Evolutionary conservation across 2,888 invertebrate genomes (phyloP).

Genomic region (Lepas anatifera): DNA sequence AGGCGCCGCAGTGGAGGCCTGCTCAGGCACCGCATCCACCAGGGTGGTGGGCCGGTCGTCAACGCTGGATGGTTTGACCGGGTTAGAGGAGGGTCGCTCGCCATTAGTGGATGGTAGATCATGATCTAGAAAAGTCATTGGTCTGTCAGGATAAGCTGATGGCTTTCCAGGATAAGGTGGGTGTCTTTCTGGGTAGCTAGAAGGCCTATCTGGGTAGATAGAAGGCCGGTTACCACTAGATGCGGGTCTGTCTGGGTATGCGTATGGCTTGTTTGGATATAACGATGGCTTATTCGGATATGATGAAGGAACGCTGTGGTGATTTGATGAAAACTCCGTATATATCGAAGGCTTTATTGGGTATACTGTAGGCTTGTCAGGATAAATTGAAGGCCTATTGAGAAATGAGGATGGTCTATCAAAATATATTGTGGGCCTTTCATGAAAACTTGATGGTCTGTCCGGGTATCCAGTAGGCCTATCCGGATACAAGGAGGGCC

Average conservation of each 20-base stretch:
- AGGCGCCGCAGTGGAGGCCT: no score
- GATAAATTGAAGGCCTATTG: background rate
- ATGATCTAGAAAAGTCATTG: background rate
- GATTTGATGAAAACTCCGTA: no score
- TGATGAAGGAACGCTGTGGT: no score
- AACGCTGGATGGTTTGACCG: background rate
- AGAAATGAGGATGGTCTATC: background rate
- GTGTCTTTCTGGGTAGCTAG: no score
- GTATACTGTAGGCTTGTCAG: background rate
- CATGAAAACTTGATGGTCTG: no score
- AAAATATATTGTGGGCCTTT: background rate
- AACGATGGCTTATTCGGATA: no score
- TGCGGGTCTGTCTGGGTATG: background rate
- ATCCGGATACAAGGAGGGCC: background rate
- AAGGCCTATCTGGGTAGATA: background rate
- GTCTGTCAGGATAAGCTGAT: no score
- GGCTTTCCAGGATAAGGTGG: no score
- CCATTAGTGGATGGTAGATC: background rate
- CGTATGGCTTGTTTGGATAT: no score
- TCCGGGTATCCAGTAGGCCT: background rate
- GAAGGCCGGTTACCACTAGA: no score
- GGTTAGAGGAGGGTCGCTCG: background rate
- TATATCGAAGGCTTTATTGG: background rate
- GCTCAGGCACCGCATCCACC: no score
- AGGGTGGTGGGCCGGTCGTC: background rate